These are phyloP conservation scores for Cataglyphis livida DNA, from an alignment of 2,888 invertebrate species.

Conservation along the genomic window DNA sequence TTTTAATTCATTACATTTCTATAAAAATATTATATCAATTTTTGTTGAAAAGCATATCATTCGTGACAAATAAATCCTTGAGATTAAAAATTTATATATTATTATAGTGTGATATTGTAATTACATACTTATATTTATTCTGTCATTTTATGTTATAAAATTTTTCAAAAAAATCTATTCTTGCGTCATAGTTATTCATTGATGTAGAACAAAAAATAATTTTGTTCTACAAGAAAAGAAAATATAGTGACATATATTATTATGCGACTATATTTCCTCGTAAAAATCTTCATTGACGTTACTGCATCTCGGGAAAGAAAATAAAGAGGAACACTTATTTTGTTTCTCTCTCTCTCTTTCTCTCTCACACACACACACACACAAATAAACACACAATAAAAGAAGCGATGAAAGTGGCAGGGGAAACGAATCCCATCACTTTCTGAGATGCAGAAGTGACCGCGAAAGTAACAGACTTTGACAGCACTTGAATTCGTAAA, in stretches of 20 bases:
- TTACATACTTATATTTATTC: too few relatives aligned
- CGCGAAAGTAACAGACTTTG: conserved; percentile 46
- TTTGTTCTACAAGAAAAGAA: neutral
- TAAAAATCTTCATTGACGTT: neutral
- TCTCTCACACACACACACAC: neutral
- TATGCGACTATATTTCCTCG: neutral
- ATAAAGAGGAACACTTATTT: conserved; percentile 24
- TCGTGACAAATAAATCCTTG: neutral
- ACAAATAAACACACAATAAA: neutral
- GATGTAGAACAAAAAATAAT: neutral
- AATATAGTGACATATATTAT: neutral
- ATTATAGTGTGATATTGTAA: neutral
- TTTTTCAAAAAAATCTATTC: neutral
- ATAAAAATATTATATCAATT: neutral
- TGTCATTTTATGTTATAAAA: neutral
- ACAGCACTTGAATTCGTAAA: conserved; percentile 57
- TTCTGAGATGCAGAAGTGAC: conserved; percentile 54
- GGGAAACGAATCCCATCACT: conserved; percentile 53
- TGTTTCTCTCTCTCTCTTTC: neutral
- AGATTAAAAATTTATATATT: neutral
- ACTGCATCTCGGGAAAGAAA: neutral
- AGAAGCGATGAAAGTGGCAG: conserved; percentile 11
- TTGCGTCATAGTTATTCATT: neutral
- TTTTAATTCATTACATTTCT: neutral
- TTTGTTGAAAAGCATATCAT: neutral